Evolutionary conservation across 2,113 vertebrate genomes (phyloP).

Genomic region (Neogale vison): DNA sequence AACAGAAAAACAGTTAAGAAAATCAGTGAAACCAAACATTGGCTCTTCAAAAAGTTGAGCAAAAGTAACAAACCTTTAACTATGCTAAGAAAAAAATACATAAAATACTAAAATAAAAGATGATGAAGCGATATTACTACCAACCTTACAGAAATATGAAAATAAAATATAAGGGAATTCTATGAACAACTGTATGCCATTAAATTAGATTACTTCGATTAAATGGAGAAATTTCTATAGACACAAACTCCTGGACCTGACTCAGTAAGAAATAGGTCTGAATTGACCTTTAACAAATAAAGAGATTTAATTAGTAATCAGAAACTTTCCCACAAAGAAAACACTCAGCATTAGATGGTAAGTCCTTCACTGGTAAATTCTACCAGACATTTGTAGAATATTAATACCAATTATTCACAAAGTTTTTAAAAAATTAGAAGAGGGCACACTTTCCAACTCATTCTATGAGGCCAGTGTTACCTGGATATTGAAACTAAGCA

Average conservation of each 20-base stretch:
- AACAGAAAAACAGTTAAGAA: neutral
- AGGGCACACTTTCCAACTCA: neutral
- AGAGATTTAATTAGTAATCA: neutral
- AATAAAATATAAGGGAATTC: neutral
- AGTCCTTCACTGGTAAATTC: neutral
- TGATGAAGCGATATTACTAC: neutral
- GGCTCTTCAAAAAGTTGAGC: neutral
- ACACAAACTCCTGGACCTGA: neutral
- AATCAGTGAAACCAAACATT: conserved; percentile 14
- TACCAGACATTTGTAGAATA: neutral
- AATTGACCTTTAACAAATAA: neutral
- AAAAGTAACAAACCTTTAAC: neutral
- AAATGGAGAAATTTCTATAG: neutral
- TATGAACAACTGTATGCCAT: neutral
- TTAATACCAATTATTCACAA: neutral
- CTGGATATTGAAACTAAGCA: neutral
- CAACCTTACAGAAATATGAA: neutral
- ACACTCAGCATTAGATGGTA: neutral
- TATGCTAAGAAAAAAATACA: neutral
- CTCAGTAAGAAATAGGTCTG: neutral
- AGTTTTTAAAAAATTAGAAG: neutral
- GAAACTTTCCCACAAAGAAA: neutral
- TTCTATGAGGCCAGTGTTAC: neutral
- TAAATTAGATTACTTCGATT: neutral
- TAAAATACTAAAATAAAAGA: neutral